Conservation (phyloP, 1,140 invertebrate genomes). For the Atta texana region DNA sequence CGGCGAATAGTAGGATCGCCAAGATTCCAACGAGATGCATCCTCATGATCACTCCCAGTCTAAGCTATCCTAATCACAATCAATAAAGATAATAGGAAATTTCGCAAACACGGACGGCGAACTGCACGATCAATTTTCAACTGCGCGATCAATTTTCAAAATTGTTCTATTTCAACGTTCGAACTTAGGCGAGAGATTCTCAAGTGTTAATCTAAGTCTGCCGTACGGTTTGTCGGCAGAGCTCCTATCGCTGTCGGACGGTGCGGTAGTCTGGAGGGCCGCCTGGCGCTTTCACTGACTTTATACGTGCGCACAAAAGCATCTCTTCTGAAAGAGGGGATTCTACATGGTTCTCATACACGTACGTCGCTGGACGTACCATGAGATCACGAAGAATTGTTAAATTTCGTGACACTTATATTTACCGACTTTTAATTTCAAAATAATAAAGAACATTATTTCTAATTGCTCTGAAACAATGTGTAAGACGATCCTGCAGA, state of each 20-base stretch:
- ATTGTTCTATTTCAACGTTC: slow-evolving; percentile 1
- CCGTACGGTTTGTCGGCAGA: slow-evolving; percentile 48
- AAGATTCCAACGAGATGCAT: slow-evolving; percentile 75
- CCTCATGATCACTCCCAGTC: slow-evolving; percentile 76
- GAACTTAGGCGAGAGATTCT: slow-evolving; percentile 34
- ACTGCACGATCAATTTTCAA: slow-evolving; percentile 15
- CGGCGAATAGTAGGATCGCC: slow-evolving; percentile 73
- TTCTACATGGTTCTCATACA: slow-evolving; percentile 60
- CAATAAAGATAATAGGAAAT: neutral
- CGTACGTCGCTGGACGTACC: slow-evolving; percentile 41
- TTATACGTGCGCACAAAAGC: slow-evolving; percentile 85
- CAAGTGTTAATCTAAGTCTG: slow-evolving; percentile 44
- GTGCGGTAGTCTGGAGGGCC: slow-evolving; percentile 85
- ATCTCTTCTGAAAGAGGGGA: slow-evolving; percentile 82
- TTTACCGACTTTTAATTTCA: neutral
- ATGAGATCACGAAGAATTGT: slow-evolving; percentile 9
- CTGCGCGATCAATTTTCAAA: slow-evolving; percentile 12
- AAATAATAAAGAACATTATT: neutral
- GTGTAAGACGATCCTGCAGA: neutral
- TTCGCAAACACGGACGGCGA: slow-evolving; percentile 29
- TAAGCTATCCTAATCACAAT: slow-evolving; percentile 66
- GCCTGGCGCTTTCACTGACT: slow-evolving; percentile 85
- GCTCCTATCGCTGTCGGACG: slow-evolving; percentile 83
- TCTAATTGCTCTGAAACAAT: neutral
- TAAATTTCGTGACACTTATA: slow-evolving; percentile 17